Conservation (phyloP, 2,113 vertebrate genomes). For the Pantherophis guttatus region DNA sequence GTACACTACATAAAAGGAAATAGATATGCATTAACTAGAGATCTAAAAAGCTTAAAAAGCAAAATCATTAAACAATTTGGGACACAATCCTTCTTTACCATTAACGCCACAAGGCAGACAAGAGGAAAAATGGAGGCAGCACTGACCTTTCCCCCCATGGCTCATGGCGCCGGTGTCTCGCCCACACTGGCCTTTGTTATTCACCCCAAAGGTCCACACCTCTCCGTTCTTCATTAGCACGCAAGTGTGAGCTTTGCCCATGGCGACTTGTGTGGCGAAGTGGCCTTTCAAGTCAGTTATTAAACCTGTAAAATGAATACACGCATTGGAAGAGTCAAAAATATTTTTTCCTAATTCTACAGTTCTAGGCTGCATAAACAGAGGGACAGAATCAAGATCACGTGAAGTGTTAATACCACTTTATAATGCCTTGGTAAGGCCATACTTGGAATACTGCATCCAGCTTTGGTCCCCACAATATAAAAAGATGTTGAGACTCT, state of each 20-base stretch:
- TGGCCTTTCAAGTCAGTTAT: conserved; percentile 97
- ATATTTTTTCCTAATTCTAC: not conserved
- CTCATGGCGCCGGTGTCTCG: conserved; percentile 93
- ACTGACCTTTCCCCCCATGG: conserved; percentile 92
- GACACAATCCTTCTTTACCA: not conserved
- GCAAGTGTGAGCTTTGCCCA: conserved; percentile 98
- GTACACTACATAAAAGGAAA: not conserved
- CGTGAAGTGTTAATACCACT: too few species aligned
- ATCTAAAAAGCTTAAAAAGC: not conserved
- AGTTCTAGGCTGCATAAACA: too few species aligned
- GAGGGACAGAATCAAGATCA: too few species aligned
- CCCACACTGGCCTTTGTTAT: conserved; percentile 98
- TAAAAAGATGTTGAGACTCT: too few species aligned
- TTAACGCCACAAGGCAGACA: not conserved
- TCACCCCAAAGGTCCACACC: conserved; percentile 98
- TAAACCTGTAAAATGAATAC: conserved; percentile 76
- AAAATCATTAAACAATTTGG: not conserved
- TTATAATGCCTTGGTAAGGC: too few species aligned
- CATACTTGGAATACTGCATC: too few species aligned
- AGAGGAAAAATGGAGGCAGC: not conserved
- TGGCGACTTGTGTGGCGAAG: conserved; percentile 95
- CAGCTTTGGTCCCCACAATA: too few species aligned
- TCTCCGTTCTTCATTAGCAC: conserved; percentile 94
- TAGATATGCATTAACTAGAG: not conserved
- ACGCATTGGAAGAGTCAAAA: conserved; percentile 32